These are phyloP conservation scores for Heliconius erato DNA, from an alignment of 2,888 invertebrate genomes.

Conservation along the genomic window DNA sequence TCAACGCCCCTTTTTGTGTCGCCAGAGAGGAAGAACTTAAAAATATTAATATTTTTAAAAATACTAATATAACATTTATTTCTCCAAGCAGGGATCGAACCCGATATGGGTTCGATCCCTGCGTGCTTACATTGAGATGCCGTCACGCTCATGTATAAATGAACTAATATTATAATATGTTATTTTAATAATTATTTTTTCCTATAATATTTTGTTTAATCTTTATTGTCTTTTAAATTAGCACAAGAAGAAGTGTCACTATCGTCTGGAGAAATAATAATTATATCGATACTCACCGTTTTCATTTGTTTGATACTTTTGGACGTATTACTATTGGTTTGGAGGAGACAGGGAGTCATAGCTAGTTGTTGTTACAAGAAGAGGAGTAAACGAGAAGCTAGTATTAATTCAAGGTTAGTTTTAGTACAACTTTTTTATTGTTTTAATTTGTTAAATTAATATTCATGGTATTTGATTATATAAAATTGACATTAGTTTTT, in stretches of 20 bases:
- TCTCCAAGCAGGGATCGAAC: too few relatives aligned
- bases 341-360: constrained; percentile 87
- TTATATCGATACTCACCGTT: constrained; percentile 92
- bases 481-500: too few relatives aligned
- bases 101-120: too few relatives aligned
- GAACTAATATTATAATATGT: too few relatives aligned
- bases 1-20: too few relatives aligned
- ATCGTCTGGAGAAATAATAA: constrained; percentile 90
- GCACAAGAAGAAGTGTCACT: constrained; percentile 67
- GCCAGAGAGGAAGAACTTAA: too few relatives aligned
- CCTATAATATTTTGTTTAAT: not conserved
- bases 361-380: constrained; percentile 88
- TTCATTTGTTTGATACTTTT: constrained; percentile 91
- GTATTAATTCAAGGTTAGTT: constrained; percentile 72
- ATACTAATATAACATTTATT: too few relatives aligned
- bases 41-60: too few relatives aligned
- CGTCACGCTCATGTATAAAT: too few relatives aligned
- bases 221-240: constrained; percentile 34
- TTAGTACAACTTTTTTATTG: not conserved
- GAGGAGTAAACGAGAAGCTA: constrained; percentile 88
- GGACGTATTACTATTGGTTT: constrained; percentile 91
- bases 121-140: too few relatives aligned
- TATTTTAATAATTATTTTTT: not conserved
- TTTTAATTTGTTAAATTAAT: too few relatives aligned
- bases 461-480: too few relatives aligned